phyloP scores from a whole-genome alignment of 2,113 vertebrate genomes.

The Meriones unguiculatus region DNA sequence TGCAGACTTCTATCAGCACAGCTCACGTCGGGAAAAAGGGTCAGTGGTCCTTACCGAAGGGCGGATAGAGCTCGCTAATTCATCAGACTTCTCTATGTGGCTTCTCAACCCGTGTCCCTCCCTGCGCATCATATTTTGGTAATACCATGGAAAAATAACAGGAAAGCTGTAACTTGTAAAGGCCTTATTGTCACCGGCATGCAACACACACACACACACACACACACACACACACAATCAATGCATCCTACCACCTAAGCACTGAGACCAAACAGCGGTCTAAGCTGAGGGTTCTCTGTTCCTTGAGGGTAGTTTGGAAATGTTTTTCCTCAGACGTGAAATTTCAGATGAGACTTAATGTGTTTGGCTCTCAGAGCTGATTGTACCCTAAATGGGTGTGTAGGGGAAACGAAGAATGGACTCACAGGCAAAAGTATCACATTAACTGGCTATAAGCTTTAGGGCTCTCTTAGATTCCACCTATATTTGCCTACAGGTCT shows the following conservation, averaged over 20 bases:
- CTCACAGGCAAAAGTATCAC: neutral
- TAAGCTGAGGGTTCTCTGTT: neutral
- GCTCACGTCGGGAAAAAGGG: neutral
- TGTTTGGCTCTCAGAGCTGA: neutral
- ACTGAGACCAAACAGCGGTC: neutral
- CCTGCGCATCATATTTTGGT: neutral
- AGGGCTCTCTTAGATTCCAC: neutral
- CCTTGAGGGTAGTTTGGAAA: neutral
- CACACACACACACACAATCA: neutral
- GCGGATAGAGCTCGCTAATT: neutral
- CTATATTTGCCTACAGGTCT: neutral
- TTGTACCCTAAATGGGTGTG: neutral
- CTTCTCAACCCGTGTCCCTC: neutral
- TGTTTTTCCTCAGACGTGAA: neutral
- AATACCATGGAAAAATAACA: neutral
- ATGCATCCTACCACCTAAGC: neutral
- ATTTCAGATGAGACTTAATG: neutral
- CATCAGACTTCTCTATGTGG: neutral
- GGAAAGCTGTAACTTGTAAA: neutral
- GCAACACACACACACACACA: neutral
- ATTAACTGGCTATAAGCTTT: neutral
- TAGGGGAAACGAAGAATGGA: neutral
- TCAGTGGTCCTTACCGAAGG: neutral
- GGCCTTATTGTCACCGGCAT: neutral
- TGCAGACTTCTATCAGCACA: neutral